These are phyloP conservation scores for Eupithecia exiguata DNA, from an alignment of 2,888 invertebrate species.

Conservation along the genomic window DNA sequence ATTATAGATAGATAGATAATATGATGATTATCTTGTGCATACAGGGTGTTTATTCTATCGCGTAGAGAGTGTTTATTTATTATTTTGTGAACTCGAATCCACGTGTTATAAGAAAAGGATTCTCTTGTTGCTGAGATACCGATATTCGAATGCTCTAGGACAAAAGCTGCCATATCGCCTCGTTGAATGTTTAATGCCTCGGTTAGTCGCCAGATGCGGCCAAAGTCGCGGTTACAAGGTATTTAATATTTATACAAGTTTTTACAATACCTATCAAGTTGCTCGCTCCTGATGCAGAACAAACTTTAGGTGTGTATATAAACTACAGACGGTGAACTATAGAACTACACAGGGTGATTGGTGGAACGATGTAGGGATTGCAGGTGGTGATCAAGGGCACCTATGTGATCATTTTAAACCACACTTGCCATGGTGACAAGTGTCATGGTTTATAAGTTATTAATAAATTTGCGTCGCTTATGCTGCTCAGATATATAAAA, in stretches of 20 bases:
- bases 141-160: conserved; percentile 44
- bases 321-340: background rate
- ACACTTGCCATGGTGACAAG: too few species aligned
- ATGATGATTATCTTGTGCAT: background rate
- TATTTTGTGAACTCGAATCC: too few species aligned
- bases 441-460: too few species aligned
- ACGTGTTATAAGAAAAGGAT: background rate
- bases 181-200: conserved; percentile 76
- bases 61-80: background rate
- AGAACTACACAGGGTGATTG: too few species aligned
- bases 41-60: background rate
- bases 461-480: too few species aligned
- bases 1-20: background rate
- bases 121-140: background rate
- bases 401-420: too few species aligned
- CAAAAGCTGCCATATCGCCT: conserved; percentile 66
- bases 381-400: too few species aligned
- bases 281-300: background rate
- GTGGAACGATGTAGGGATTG: too few species aligned
- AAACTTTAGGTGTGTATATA: background rate
- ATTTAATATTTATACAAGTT: conserved; percentile 5
- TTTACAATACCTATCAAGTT: background rate
- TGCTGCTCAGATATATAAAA: too few species aligned
- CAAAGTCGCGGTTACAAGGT: background rate
- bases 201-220: conserved; percentile 58